phyloP scores from a whole-genome alignment of 1,140 invertebrate species.

The Trichoplusia ni region DNA sequence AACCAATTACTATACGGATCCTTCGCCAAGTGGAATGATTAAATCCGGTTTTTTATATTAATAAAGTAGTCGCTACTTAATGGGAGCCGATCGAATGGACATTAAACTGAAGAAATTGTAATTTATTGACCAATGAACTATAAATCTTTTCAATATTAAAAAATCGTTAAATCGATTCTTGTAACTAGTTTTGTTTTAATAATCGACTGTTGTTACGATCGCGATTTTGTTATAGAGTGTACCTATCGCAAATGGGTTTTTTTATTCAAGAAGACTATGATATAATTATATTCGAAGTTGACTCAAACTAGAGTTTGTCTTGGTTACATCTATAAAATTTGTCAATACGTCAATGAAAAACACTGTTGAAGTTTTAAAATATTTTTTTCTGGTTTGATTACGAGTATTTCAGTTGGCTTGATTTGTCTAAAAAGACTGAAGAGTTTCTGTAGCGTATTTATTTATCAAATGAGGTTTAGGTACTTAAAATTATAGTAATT shows the following conservation, averaged over 20 bases:
- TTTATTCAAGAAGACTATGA: not conserved
- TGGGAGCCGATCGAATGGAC: slow-evolving; percentile 12
- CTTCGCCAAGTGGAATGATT: not conserved
- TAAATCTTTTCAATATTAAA: slow-evolving; percentile 28
- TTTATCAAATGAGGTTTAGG: too few species aligned
- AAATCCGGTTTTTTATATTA: slow-evolving; percentile 27
- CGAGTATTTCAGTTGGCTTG: too few species aligned
- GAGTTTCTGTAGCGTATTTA: too few species aligned
- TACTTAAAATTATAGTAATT: too few species aligned
- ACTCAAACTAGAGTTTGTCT: too few species aligned
- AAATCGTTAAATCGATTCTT: slow-evolving; percentile 15
- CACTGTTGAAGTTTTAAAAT: too few species aligned
- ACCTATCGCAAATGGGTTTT: slow-evolving; percentile 4
- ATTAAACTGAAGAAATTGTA: slow-evolving; percentile 32
- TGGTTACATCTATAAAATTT: too few species aligned
- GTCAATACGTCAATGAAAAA: too few species aligned
- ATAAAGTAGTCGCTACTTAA: slow-evolving; percentile 28
- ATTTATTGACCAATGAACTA: slow-evolving; percentile 23
- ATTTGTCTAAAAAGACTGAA: too few species aligned
- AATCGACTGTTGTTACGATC: not conserved
- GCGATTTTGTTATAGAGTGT: slow-evolving; percentile 4
- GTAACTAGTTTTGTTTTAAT: slow-evolving; percentile 14
- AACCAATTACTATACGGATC: slow-evolving; percentile 20
- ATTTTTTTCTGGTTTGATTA: too few species aligned
- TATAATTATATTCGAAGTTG: too few species aligned